Conservation (phyloP, 30 jellyfish, hydroid and myxozoan species). For the Hydractinia symbiolongicarpus region DNA sequence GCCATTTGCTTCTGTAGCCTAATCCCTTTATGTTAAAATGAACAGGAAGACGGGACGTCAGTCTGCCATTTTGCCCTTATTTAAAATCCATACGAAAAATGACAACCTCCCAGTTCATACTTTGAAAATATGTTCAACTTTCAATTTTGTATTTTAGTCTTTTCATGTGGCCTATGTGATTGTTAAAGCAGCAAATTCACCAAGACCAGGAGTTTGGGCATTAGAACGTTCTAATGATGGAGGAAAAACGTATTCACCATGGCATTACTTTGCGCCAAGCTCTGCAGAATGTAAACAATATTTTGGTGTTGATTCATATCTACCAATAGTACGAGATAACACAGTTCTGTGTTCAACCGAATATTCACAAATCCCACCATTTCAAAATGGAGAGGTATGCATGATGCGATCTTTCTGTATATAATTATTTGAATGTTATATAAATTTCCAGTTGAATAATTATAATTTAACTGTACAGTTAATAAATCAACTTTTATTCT, state of each 20-base stretch:
- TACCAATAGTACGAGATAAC: constrained; percentile 64
- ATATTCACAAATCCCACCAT: constrained; percentile 92
- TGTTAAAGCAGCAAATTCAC: constrained; percentile 90
- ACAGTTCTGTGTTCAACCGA: constrained; percentile 84
- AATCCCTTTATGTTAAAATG: no score
- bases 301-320: constrained; percentile 64
- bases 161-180: constrained; percentile 87
- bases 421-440: no score
- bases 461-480: no score
- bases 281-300: constrained; percentile 69
- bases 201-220: constrained; percentile 99
- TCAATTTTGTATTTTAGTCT: constrained; percentile 21
- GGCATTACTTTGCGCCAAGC: constrained; percentile 90
- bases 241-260: constrained; percentile 88
- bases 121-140: no score
- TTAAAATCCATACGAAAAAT: no score
- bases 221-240: constrained; percentile 82
- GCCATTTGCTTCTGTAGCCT: neutral
- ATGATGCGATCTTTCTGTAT: no score
- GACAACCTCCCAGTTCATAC: no score
- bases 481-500: no score
- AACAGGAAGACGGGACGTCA: no score
- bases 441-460: no score
- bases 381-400: constrained; percentile 86
- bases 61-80: no score